Evolutionary conservation across 1,140 invertebrate species (phyloP).

Genomic region (Ips nitidus): DNA sequence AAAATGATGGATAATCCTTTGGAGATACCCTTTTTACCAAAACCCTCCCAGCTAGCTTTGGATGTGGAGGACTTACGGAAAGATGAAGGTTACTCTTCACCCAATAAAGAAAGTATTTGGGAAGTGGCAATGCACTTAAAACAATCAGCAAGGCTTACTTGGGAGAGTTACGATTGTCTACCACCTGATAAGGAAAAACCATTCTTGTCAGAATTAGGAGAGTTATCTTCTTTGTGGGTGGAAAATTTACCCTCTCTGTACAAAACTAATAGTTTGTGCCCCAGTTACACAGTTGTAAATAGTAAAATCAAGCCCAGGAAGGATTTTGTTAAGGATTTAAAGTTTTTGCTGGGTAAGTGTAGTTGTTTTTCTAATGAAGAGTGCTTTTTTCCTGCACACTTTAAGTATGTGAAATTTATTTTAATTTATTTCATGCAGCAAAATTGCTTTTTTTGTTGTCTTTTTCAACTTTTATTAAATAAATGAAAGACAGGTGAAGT

Average conservation of each 20-base stretch:
- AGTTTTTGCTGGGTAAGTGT: constrained; percentile 46
- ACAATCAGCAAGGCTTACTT: constrained; percentile 41
- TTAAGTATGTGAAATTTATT: neutral
- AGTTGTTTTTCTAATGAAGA: neutral
- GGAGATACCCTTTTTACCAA: constrained; percentile 6
- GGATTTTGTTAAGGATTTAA: constrained; percentile 43
- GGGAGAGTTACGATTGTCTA: constrained; percentile 45
- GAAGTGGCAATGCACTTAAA: constrained; percentile 39
- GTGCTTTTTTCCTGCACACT: neutral
- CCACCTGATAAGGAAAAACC: constrained; percentile 43
- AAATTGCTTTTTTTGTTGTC: neutral
- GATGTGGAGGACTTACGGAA: constrained; percentile 8
- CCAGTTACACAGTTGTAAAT: constrained; percentile 30
- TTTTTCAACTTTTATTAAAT: neutral
- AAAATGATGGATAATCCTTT: constrained; percentile 2
- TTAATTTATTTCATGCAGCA: neutral
- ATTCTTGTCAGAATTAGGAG: constrained; percentile 45
- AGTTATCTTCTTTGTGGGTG: constrained; percentile 42
- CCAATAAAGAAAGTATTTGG: constrained; percentile 45
- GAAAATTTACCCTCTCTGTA: constrained; percentile 45
- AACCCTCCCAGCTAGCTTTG: constrained; percentile 1
- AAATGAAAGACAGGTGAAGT: too few species aligned
- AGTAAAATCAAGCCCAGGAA: constrained; percentile 36
- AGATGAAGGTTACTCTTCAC: constrained; percentile 38
- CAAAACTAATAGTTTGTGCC: constrained; percentile 26